These are phyloP conservation scores for Salvator merianae DNA, from an alignment of 2,113 vertebrate genomes.

Conservation along the genomic window DNA sequence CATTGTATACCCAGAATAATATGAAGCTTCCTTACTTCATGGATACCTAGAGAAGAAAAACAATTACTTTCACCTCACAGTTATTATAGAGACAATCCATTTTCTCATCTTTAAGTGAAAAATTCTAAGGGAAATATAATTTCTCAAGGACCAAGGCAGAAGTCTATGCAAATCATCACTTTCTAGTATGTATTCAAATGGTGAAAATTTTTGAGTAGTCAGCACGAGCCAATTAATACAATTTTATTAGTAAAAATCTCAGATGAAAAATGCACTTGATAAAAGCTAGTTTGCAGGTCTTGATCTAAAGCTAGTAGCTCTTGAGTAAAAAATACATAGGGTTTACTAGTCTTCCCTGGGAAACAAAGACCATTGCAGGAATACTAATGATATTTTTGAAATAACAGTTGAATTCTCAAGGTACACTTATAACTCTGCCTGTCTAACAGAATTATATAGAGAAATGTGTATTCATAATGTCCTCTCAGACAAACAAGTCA, in stretches of 20 bases:
- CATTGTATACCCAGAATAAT: neutral
- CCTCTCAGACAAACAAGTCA: neutral
- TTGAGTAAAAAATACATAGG: no score
- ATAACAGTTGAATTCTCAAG: neutral
- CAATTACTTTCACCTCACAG: neutral
- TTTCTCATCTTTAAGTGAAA: neutral
- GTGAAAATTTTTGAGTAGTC: neutral
- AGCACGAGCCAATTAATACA: neutral
- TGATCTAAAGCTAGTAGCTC: neutral
- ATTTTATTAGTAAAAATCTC: neutral
- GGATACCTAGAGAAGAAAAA: neutral
- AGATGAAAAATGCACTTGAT: neutral
- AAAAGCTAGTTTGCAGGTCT: neutral
- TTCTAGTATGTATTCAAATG: neutral
- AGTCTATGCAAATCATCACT: neutral
- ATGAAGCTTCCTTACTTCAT: neutral
- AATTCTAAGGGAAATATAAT: no score
- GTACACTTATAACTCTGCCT: neutral
- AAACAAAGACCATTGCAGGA: neutral
- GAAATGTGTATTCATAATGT: neutral
- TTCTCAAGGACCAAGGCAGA: neutral
- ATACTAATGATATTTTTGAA: neutral
- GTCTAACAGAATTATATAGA: neutral
- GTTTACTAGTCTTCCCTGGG: neutral
- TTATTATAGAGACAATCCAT: neutral